Base-by-base conservation (phyloP, 2,888 invertebrate genomes). In the Parelbella ahira region DNA sequence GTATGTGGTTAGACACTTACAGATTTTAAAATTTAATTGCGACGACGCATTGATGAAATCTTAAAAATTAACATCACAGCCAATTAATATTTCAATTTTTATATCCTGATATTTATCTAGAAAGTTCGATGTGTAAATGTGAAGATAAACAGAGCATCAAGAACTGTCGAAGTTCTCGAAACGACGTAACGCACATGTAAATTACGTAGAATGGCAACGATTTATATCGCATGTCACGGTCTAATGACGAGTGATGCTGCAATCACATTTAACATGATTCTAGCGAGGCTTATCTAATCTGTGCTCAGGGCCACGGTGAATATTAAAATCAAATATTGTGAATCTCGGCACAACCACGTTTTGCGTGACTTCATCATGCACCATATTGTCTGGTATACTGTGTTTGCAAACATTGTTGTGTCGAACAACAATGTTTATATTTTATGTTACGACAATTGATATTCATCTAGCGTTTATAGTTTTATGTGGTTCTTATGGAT, bases 281-380 rank as follows among this genome's bases (percentile, higher is more conserved):
- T 30, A 38, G 24, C 30, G 11, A 24, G 2, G 15, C 24, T 24
- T 38, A 38, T 38, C 38, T 38, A 38, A 38, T 38, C 38, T 11
- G 18, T 13, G 18, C 38, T 38, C 30, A 38, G 23, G 38, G 38
- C 38, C 38, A 10, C 30, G 24, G 30, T 8, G 19, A 38, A 30
- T 38, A 38, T 30, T 30, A 30, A 24, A 38, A 30, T 38, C 30
- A 38, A 38, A 38, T 38, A 38, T 30, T 38, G 23, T 30, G 7
- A 10, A 30, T 38, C 38, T 30, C 8, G 30, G 11, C 18, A 24
- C 23, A 3, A 30, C 30, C 11, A 30, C 30, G 29, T 21, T 23
- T 3, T 4, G 7, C 10, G 24, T 38, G 38, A 38, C 24, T 24
- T 38, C 38, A 38, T 38, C 15, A n/a, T 30, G 6, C 9, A 24